phyloP scores from a whole-genome alignment of 1,140 invertebrate genomes.

The Notospermus geniculatus region DNA sequence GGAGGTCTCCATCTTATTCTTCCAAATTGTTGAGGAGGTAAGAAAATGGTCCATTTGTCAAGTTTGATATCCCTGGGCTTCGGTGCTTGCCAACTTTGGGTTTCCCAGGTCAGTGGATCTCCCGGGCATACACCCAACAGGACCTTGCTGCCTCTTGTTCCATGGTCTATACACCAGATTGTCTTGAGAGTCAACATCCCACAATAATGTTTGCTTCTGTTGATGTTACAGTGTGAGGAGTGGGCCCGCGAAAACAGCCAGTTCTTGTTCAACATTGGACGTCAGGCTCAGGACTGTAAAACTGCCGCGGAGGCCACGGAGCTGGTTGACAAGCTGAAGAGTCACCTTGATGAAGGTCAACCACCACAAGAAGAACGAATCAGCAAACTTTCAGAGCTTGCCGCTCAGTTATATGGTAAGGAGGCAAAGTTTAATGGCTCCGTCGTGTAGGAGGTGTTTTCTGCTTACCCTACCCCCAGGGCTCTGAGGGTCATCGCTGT shows the following conservation, averaged over 20 bases:
- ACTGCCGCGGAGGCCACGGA: constrained; percentile 61
- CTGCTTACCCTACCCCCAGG: no score
- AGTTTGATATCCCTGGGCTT: no score
- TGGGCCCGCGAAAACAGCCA: constrained; percentile 74
- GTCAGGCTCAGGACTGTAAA: constrained; percentile 67
- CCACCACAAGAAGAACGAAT: constrained; percentile 68
- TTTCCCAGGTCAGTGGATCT: no score
- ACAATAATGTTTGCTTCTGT: constrained; percentile 5
- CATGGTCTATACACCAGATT: background rate
- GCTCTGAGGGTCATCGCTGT: no score
- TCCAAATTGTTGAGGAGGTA: constrained; percentile 63
- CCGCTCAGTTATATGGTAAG: constrained; percentile 67
- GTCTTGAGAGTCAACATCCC: background rate
- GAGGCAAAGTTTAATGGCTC: background rate
- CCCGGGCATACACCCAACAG: no score
- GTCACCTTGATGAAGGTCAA: constrained; percentile 69
- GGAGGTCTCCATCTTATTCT: constrained; percentile 62
- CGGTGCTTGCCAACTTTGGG: no score
- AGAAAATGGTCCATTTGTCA: no score
- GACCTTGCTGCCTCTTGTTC: no score
- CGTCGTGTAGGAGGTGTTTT: background rate
- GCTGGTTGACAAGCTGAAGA: constrained; percentile 66
- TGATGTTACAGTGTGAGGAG: constrained; percentile 63
- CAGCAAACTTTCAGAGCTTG: constrained; percentile 66
- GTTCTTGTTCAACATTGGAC: constrained; percentile 68